Conservation (phyloP, 2,888 invertebrate species). For the Cinara cedri region DNA sequence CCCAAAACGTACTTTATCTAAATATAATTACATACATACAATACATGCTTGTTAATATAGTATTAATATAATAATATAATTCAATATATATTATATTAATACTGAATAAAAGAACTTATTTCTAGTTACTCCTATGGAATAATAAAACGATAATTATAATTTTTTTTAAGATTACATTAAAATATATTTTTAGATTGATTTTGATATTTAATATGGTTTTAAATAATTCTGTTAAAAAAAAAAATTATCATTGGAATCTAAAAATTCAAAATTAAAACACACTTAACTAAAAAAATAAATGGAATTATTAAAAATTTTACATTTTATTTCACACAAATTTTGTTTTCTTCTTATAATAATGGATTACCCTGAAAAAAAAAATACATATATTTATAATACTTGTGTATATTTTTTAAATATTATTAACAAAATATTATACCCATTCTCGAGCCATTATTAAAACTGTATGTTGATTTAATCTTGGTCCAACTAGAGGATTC, state of each 20-base stretch:
- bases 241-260: slow-evolving; percentile 12
- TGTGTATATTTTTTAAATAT: not conserved
- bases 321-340: not conserved
- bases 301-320: slow-evolving; percentile 49
- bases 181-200: no score
- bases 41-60: no score
- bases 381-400: not conserved
- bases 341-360: not conserved
- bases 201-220: not conserved
- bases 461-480: slow-evolving; percentile 73
- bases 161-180: no score
- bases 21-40: no score
- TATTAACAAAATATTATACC: slow-evolving; percentile 66
- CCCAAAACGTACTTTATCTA: no score
- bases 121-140: no score
- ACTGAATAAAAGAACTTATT: no score
- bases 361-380: slow-evolving; percentile 35
- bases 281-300: not conserved
- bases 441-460: slow-evolving; percentile 81
- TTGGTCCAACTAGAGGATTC: slow-evolving; percentile 89
- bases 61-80: no score
- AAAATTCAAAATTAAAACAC: not conserved
- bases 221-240: not conserved
- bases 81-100: no score
- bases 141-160: no score